Evolutionary conservation across 2,797 vertebrate genomes (phyloP), one percentile per base, ranked within the genome.

Genomic region (Cetoscarus ocellatus): DNA sequence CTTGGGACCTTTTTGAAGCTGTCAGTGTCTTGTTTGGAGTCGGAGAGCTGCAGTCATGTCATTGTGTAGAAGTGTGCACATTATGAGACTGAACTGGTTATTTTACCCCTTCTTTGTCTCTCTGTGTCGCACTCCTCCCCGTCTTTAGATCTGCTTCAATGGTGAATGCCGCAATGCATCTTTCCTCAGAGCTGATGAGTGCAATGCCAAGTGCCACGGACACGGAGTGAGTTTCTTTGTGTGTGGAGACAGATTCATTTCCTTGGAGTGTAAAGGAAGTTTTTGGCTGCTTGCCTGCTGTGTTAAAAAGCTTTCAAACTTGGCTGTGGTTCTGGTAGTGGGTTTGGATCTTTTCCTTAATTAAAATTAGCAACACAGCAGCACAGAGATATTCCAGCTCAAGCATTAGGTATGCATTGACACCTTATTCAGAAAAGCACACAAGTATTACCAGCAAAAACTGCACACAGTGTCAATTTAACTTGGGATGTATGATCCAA

Each of bases 161-260:
- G 98, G 98, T 44, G 95, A 95, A 79, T 99, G 98, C 88, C 95
- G 95, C 84, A 96, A 97, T 84, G 93, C 94, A 56, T 97, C 98
- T 75, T 96, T 99, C 85, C 96, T 99, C 68, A 90, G 93, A 49
- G 94, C 94, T 0, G 95, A 96, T 83, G 93, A 94, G 86, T 99
- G 98, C 72, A 94, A 77, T n/a, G 92, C 91, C 85, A 98, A 96
- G 84, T 99, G 98, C 91, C 92, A 95, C 0, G 96, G 95, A 36
- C 95, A 90, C 0, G 98, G 98, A 91, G 98, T 99, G 87, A 14
- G 95, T 87, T 79, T 77, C 8, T 61, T 3, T 50, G 39, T 50
- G 45, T 48, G 44, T 18, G 67, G 48, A 35, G 42, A 36, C 69
- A 60, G 15, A 11, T 62, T 19, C 44, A 79, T 78, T 69, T 78